Base-by-base conservation (phyloP, 2,888 invertebrate species). In the Crepidodera aurea region DNA sequence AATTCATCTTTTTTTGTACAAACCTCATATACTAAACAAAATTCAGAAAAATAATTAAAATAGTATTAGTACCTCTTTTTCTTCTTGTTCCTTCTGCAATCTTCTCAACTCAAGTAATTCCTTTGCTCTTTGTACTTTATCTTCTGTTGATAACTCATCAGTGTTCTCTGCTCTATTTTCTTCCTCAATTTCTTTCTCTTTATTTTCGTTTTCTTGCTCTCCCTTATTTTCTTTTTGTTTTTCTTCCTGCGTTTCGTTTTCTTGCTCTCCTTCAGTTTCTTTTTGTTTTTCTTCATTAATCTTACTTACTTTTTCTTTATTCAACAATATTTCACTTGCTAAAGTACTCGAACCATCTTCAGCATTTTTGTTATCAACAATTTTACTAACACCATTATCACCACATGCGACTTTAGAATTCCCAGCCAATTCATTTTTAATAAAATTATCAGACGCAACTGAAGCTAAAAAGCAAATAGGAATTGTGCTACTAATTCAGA, bases 91-190 rank as follows among this genome's bases (percentile, higher is more conserved):
- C 69, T 91, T 91, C 71, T 88, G 86, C 51, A 84, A 79, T 34
- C 86, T 82, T 70, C 88, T 87, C 27, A 86, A 85, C 64, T 90
- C 90, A 0, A 93, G 84, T 3, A 92, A 77, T 70, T 87, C 85
- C 73, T 88, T 87, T 0, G 90, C 90, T 56, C 85, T 81, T 67
- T 87, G 85, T 54, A 89, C 69, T 75, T 87, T 89, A 48, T 88
- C 87, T 68, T 89, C 85, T 0, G 79, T 70, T 25, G 77, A 77
- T 58, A 77, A 18, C 16, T 46, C 37, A 40, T 32, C 32, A 39
- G 48, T 4, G 34, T 51, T 51, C 22, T 65, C 51, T 13, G 37
- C 19, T n/a, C 13, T 25, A 34, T 27, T 42, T 25, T 57, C 7
- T 19, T 16, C 16, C 37, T 46, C 27, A 4, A 22, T 6, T 22